Conservation (phyloP, 2,888 invertebrate genomes). For the Pandemis heparana region DNA sequence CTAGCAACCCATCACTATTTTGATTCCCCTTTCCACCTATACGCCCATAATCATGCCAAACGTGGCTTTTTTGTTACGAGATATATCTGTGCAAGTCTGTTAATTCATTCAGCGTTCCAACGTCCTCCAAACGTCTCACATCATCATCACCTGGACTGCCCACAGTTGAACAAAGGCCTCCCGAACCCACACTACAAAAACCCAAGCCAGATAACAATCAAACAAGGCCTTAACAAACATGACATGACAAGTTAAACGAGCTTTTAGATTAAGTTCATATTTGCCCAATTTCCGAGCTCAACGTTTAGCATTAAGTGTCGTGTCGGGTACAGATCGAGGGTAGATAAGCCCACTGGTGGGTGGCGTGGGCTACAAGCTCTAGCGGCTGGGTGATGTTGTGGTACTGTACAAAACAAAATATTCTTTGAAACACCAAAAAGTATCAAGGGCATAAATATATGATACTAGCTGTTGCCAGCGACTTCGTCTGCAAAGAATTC, state of each 20-base stretch:
- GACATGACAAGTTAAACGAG: slow-evolving; percentile 39
- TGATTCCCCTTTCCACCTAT: too few relatives aligned
- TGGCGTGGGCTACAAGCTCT: not conserved
- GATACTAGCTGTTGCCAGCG: too few relatives aligned
- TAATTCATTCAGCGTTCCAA: not conserved
- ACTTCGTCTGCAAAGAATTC: too few relatives aligned
- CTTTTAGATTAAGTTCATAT: slow-evolving; percentile 42
- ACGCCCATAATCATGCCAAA: too few relatives aligned
- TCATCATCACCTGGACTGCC: too few relatives aligned
- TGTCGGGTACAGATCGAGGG: slow-evolving; percentile 75
- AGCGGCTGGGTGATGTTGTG: slow-evolving; percentile 11
- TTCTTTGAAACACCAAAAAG: too few relatives aligned
- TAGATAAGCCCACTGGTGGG: slow-evolving; percentile 59
- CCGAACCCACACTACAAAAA: slow-evolving; percentile 2
- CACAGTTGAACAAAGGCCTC: too few relatives aligned
- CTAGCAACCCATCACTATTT: too few relatives aligned
- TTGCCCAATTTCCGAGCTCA: slow-evolving; percentile 50
- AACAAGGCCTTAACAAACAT: slow-evolving; percentile 39
- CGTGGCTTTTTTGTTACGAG: too few relatives aligned
- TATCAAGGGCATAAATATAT: too few relatives aligned
- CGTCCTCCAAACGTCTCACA: not conserved
- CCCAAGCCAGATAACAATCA: slow-evolving; percentile 24
- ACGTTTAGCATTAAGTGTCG: slow-evolving; percentile 67
- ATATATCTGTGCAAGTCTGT: too few relatives aligned
- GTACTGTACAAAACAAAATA: too few relatives aligned